phyloP scores from a whole-genome alignment of 2,797 vertebrate species.

The Anguilla anguilla region DNA sequence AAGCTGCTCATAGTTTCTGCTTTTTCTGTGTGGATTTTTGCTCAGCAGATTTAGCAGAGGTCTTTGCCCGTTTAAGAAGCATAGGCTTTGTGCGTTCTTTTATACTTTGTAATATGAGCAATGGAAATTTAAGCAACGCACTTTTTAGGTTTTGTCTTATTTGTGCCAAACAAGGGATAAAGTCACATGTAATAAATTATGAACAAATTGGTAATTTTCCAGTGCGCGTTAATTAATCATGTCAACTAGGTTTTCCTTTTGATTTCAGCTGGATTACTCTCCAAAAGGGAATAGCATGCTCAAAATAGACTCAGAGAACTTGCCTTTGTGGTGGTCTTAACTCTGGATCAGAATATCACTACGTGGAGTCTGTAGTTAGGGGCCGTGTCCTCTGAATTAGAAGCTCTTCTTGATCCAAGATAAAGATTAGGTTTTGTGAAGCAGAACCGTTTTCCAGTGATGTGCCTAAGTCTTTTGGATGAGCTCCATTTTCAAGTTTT shows the following conservation, averaged over 20 bases:
- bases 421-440: slow-evolving; percentile 62
- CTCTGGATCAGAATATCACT: slow-evolving; percentile 70
- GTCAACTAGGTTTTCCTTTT: background rate
- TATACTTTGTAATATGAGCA: background rate
- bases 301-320: slow-evolving; percentile 37
- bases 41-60: background rate
- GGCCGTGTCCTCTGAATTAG: slow-evolving; percentile 68
- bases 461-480: slow-evolving; percentile 63
- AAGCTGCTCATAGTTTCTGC: background rate
- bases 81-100: background rate
- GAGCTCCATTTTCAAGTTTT: slow-evolving; percentile 66
- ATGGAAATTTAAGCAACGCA: background rate
- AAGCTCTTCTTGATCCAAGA: slow-evolving; percentile 68
- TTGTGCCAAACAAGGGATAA: background rate
- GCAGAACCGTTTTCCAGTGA: slow-evolving; percentile 64
- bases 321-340: slow-evolving; percentile 55
- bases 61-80: background rate
- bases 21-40: background rate
- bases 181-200: background rate
- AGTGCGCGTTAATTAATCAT: background rate
- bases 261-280: slow-evolving; percentile 5
- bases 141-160: background rate
- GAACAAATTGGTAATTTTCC: background rate
- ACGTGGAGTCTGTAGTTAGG: slow-evolving; percentile 58
- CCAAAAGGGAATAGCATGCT: slow-evolving; percentile 28